Evolutionary conservation across 2,113 vertebrate genomes (phyloP), one percentile per base, ranked within the genome.

Genomic region (Gopherus evgoodei): DNA sequence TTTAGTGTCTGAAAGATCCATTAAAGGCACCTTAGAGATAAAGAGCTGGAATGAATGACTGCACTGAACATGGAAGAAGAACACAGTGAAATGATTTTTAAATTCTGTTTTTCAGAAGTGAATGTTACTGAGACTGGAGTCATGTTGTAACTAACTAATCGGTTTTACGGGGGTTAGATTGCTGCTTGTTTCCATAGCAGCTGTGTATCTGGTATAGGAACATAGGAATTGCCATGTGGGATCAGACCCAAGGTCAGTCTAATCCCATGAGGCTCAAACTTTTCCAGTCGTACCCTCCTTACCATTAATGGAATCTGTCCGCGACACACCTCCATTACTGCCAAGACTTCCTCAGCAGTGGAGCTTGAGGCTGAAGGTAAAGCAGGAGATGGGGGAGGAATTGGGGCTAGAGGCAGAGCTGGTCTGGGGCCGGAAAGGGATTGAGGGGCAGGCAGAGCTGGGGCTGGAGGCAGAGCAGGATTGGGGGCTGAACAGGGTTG

Each of bases 1-100:
- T 94, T 98, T 91, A 97, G 93, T 80, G 87, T 85, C 83, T 95
- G 83, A 96, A 95, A 93, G 52, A 90, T 95, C 86, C 11, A 44
- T 56, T 88, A 89, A 93, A 95, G 81, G 81, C 38, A 65, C 89
- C 86, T 90, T 88, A 84, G 81, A 96, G 56, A 94, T 84, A 86
- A 93, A 97, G 91, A 76, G 50, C 92, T 92, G 53, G 53, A 96
- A 94, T 87, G 49, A 96, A 95, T 84, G 86, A 84, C 82, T 94
- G 21, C 29, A 81, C 11, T 93, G 85, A 96, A 91, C 3, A 1
- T 78, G 87, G 76, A 79, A 90, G 54, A 14, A 82, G 83, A n/a
- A 65, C 88, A 47, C 49, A n/a, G 94, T 95, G 44, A 93, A 95
- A 91, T 90, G 35, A 65, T 81, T 83, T 92, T 92, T 82, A 96